phyloP scores from a whole-genome alignment of 2,797 vertebrate species.

The Alcedo quadribrachys region DNA sequence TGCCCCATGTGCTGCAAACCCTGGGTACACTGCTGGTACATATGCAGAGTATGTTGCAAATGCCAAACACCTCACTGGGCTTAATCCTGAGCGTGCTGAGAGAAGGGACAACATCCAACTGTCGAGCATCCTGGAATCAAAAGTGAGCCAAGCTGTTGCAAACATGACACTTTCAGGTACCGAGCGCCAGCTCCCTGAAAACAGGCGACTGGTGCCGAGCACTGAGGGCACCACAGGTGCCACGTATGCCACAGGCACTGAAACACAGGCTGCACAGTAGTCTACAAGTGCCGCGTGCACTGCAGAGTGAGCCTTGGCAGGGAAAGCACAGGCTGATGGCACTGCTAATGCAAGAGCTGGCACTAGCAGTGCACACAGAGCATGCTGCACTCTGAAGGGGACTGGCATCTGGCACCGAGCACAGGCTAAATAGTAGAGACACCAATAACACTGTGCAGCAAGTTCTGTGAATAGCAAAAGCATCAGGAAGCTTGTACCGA shows the following conservation, averaged over 20 bases:
- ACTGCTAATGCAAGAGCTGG: neutral
- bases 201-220: fast-evolving
- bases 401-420: neutral
- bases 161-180: fast-evolving
- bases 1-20: neutral
- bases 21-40: fast-evolving
- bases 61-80: fast-evolving
- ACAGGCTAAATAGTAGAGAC: neutral
- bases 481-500: neutral
- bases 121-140: fast-evolving
- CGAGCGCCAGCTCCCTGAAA: neutral
- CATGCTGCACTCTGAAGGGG: fast-evolving
- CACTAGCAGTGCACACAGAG: neutral
- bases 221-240: fast-evolving
- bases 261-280: fast-evolving
- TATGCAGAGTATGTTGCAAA: fast-evolving
- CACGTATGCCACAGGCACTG: neutral
- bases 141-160: neutral
- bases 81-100: neutral
- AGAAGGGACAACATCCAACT: fast-evolving
- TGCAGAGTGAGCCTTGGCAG: neutral
- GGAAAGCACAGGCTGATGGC: neutral
- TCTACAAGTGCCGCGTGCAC: neutral
- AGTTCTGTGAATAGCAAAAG: neutral
- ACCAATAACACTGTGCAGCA: neutral